A percentile compares a stretch with the other conserved stretches of the same genome.
phyloP scores from a whole-genome alignment of 2,888 invertebrate species.

The Lapara coniferarum region DNA sequence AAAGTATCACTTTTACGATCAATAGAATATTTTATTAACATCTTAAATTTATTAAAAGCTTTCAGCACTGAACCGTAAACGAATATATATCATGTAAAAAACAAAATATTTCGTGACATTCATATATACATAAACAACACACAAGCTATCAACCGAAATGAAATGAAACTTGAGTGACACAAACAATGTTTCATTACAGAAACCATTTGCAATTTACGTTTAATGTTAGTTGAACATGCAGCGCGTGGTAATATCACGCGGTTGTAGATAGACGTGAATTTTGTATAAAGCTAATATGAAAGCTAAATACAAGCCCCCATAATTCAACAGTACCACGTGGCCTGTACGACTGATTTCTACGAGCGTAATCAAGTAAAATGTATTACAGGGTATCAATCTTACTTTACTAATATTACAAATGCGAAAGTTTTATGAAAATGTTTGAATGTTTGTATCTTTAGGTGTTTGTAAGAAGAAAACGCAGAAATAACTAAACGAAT shows the following conservation, averaged over 20 bases:
- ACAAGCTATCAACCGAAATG: not conserved
- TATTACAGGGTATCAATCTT: too few species aligned
- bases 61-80: too few species aligned
- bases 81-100: too few species aligned
- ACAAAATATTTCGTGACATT: not conserved
- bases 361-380: too few species aligned
- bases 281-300: conserved; percentile 3
- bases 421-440: too few species aligned
- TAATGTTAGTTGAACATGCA: conserved; percentile 1
- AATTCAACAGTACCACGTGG: conserved; percentile 15
- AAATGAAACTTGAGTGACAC: not conserved
- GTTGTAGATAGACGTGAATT: conserved; percentile 1
- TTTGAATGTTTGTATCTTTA: too few species aligned
- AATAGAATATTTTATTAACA: too few species aligned
- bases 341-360: not conserved
- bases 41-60: too few species aligned
- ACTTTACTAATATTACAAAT: too few species aligned
- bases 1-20: too few species aligned
- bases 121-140: not conserved
- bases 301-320: conserved; percentile 8
- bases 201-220: conserved; percentile 6
- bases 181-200: conserved; percentile 1
- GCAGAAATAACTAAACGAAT: too few species aligned
- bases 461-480: too few species aligned
- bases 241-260: conserved; percentile 6